Conservation (phyloP, 2,888 invertebrate genomes). For the Nysson spinosus region DNA sequence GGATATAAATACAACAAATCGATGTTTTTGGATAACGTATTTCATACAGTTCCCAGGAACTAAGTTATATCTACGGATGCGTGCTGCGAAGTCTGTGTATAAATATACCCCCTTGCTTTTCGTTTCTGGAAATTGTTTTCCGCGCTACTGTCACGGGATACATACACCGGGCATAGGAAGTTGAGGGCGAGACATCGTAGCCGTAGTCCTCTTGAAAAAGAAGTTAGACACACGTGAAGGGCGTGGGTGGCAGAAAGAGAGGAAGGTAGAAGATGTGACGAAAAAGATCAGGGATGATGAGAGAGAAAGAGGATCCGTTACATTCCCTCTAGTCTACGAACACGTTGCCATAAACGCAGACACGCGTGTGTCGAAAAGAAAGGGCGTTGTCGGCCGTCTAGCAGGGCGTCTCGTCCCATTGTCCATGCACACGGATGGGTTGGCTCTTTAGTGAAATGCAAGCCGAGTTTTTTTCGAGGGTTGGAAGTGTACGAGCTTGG, state of each 20-base stretch:
- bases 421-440: slow-evolving; percentile 65
- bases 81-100: too few species aligned
- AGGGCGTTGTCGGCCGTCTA: slow-evolving; percentile 64
- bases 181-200: slow-evolving; percentile 40
- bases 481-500: slow-evolving; percentile 31
- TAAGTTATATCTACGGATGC: slow-evolving; percentile 21
- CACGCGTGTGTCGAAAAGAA: slow-evolving; percentile 55
- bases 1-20: too few species aligned
- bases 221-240: slow-evolving; percentile 40
- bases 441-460: slow-evolving; percentile 67
- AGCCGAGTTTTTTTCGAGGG: slow-evolving; percentile 55
- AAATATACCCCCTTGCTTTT: background rate
- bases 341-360: slow-evolving; percentile 35
- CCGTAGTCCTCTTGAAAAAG: slow-evolving; percentile 36
- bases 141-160: slow-evolving; percentile 39
- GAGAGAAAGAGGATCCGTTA: slow-evolving; percentile 33
- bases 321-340: slow-evolving; percentile 34
- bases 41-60: slow-evolving; percentile 25
- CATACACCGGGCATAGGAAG: slow-evolving; percentile 37
- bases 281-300: slow-evolving; percentile 9
- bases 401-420: slow-evolving; percentile 67
- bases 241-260: slow-evolving; percentile 15
- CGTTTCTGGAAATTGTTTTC: slow-evolving; percentile 46
- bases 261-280: slow-evolving; percentile 14
- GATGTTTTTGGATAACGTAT: slow-evolving; percentile 40